These are phyloP conservation scores for Penaeus monodon DNA, from an alignment of 2,888 invertebrate species.

Conservation along the genomic window DNA sequence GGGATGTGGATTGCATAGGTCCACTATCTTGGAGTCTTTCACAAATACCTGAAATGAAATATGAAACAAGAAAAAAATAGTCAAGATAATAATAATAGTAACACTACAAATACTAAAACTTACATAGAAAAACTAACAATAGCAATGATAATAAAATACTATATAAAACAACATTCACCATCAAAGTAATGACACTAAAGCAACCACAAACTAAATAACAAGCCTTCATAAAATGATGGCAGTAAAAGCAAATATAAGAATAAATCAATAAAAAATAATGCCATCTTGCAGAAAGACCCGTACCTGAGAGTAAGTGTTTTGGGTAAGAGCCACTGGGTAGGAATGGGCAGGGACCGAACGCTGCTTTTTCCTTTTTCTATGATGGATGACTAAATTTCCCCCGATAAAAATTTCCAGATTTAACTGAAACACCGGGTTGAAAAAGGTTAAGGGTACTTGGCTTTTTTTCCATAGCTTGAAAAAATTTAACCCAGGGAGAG, in stretches of 20 bases:
- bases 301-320: not conserved
- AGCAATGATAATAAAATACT: too few relatives aligned
- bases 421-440: constrained; percentile 27
- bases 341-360: constrained; percentile 38
- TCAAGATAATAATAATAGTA: not conserved
- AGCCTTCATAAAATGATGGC: too few relatives aligned
- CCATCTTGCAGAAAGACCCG: not conserved
- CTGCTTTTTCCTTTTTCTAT: constrained; percentile 30
- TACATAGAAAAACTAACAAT: too few relatives aligned
- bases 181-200: too few relatives aligned
- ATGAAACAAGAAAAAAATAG: not conserved
- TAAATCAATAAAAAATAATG: too few relatives aligned
- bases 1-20: not conserved
- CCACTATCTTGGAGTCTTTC: constrained; percentile 24
- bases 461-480: too few relatives aligned
- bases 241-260: too few relatives aligned
- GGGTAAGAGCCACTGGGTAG: not conserved
- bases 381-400: not conserved
- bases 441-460: not conserved
- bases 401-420: not conserved
- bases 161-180: too few relatives aligned
- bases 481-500: not conserved
- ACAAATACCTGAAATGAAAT: constrained; percentile 9
- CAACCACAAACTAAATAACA: too few relatives aligned
- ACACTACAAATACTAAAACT: too few relatives aligned